phyloP scores from a whole-genome alignment of 2,797 vertebrate species.

The Falco naumanni region DNA sequence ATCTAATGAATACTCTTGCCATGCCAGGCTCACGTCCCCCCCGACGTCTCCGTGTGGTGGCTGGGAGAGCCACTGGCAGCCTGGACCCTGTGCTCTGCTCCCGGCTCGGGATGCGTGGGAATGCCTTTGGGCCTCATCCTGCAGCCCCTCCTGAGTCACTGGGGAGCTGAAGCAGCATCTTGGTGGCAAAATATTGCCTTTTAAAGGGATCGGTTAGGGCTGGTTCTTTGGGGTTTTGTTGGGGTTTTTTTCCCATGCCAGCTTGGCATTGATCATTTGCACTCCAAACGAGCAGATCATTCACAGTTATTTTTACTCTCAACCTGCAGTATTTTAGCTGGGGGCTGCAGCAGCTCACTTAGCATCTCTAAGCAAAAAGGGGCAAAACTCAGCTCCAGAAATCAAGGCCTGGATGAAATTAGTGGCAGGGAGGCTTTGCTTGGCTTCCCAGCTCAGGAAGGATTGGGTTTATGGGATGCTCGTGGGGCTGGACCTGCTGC shows the following conservation, averaged over 20 bases:
- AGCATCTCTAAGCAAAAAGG: not conserved
- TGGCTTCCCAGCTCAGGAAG: not conserved
- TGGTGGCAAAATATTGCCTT: not conserved
- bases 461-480: not conserved
- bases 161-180: not conserved
- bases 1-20: not conserved
- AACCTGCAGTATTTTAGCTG: not conserved
- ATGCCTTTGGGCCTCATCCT: not conserved
- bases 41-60: not conserved
- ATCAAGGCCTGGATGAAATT: not conserved
- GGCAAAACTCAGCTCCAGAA: not conserved
- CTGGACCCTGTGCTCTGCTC: not conserved
- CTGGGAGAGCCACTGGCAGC: not conserved
- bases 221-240: not conserved
- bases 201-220: not conserved
- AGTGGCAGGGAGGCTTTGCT: not conserved
- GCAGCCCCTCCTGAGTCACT: not conserved
- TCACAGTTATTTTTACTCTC: constrained; percentile 1
- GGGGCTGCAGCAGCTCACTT: not conserved
- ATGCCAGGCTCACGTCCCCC: fast-evolving
- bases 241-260: not conserved
- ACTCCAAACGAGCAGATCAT: not conserved
- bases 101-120: fast-evolving
- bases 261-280: not conserved
- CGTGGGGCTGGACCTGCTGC: not conserved